Conservation (phyloP, 2,888 invertebrate genomes). For the Anarsia innoxiella region DNA sequence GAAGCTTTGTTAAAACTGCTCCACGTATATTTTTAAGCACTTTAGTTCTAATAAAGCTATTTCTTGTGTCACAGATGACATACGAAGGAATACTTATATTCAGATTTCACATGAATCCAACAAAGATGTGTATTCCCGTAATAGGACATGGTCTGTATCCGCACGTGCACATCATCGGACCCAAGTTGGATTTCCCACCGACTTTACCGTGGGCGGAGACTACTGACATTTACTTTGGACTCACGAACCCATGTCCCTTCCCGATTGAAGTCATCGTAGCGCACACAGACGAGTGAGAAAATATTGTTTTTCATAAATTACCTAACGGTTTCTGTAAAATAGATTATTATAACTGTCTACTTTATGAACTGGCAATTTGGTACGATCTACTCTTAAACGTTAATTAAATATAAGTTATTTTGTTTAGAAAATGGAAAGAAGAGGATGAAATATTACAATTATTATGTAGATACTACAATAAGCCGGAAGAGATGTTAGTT, state of each 20-base stretch:
- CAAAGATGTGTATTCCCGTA: conserved; percentile 58
- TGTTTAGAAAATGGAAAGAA: conserved; percentile 49
- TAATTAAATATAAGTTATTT: no score
- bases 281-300: conserved; percentile 78
- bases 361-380: no score
- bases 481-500: conserved; percentile 59
- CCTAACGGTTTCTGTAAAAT: no score
- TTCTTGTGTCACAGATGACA: conserved; percentile 37
- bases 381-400: no score
- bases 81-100: conserved; percentile 59
- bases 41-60: no score
- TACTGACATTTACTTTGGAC: conserved; percentile 72
- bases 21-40: no score
- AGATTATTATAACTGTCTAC: no score
- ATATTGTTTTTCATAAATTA: no score
- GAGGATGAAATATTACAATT: conserved; percentile 58
- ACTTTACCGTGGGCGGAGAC: conserved; percentile 77
- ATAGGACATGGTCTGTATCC: conserved; percentile 72
- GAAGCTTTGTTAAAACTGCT: conserved; percentile 6
- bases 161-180: conserved; percentile 64
- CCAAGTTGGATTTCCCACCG: conserved; percentile 74
- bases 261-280: conserved; percentile 81
- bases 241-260: conserved; percentile 78
- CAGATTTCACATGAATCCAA: conserved; percentile 69
- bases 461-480: conserved; percentile 55